Percentiles rank a stretch among this genome's conserved stretches.
phyloP scores from a whole-genome alignment of 2,113 vertebrate genomes.

The Tyto alba region DNA sequence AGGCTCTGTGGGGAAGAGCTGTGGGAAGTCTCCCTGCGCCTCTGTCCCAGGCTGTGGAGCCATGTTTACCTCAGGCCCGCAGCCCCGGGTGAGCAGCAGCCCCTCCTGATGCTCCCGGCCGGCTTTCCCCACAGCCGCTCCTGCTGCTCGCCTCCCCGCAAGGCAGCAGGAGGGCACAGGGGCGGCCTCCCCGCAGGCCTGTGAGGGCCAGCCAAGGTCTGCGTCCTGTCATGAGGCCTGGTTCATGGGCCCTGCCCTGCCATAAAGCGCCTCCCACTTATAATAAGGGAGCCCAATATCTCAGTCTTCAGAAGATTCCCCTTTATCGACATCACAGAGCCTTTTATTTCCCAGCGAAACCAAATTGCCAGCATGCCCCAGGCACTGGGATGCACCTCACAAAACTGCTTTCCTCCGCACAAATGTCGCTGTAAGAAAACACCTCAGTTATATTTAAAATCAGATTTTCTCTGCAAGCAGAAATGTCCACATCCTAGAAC shows the following conservation, averaged over 20 bases:
- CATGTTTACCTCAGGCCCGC: not conserved
- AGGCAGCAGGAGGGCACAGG: not conserved
- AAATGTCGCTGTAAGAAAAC: not conserved
- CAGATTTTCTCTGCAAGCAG: accelerated
- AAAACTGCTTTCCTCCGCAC: not conserved
- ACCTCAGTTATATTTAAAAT: not conserved
- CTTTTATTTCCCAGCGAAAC: not conserved
- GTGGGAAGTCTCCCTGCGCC: not conserved
- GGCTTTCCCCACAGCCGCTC: not conserved
- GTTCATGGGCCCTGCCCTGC: accelerated
- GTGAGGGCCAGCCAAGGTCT: too few species aligned
- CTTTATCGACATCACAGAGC: accelerated
- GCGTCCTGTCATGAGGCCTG: accelerated
- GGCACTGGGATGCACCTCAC: not conserved
- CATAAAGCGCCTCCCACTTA: not conserved
- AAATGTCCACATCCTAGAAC: not conserved
- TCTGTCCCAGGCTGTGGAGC: not conserved
- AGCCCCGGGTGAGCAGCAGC: too few species aligned
- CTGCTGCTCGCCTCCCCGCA: accelerated
- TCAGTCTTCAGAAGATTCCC: not conserved
- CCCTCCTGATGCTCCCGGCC: too few species aligned
- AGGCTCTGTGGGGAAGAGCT: too few species aligned
- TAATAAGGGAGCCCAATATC: accelerated
- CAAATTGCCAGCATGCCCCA: too few species aligned
- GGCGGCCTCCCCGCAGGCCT: not conserved